Base-by-base conservation (phyloP, 1,140 invertebrate species). In the Limonius californicus region DNA sequence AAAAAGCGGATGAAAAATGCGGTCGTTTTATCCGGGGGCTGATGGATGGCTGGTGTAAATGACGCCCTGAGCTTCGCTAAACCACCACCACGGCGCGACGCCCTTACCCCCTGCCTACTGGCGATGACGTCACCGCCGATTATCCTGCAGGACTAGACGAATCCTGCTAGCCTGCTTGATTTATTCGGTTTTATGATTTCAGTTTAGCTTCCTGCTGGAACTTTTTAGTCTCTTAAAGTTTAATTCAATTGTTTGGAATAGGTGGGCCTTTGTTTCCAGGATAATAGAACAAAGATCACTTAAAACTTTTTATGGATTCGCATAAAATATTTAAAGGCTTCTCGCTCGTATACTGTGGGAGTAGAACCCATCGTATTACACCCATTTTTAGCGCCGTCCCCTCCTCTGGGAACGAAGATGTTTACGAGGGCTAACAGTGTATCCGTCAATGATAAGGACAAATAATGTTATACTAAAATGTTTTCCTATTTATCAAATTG, bases 31-130 rank as follows among this genome's bases (percentile, higher is more conserved):
- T 57, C 45, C 42, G n/a, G 42, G 55, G 32, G 42, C 59, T 65
- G 63, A 65, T 60, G 55, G 59, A 65, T 65, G 43, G 59, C 54
- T 45, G 15, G 53, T 58, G 63, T 65, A 65, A 65, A 65, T 65
- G 63, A 65, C 59, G 59, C 54, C 45, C 45, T 65, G 55, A 65
- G 63, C 63, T 59, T 57, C 42, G 15, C 35, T 43, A 18, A 21
- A 18, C 18, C 32, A 39, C 23, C 35, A 39, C 35, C 11, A 12
- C 35, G n/a, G 2, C 35, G n/a, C n/a, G n/a, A n/a, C 35, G n/a
- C 35, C n/a, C n/a, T 39, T 2, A 39, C 35, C 35, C 35, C n/a
- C 35, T 14, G 35, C n/a, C 35, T 9, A n/a, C 11, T 39, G 35
- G 8, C n/a, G 35, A 39, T 39, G 35, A 39, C 35, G 35, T 39